Percentiles rank a stretch among this genome's conserved stretches.
Evolutionary conservation across 2,888 invertebrate species (phyloP).

Genomic region (Megalurothrips usitatus): DNA sequence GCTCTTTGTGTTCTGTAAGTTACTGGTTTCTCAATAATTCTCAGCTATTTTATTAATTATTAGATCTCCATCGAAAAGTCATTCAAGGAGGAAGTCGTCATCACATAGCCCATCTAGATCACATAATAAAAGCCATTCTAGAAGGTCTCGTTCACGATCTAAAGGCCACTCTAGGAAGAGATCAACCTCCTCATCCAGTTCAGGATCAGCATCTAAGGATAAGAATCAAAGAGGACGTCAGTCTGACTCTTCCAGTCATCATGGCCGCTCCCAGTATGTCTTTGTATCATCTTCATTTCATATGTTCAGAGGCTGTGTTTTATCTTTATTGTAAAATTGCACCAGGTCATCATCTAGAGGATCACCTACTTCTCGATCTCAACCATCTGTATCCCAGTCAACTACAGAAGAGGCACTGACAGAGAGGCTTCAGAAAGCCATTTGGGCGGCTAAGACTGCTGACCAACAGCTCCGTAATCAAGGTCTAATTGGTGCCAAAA

Average conservation of each 20-base stretch:
- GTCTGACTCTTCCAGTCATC: not conserved
- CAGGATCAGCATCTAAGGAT: not conserved
- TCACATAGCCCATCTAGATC: conserved; percentile 11
- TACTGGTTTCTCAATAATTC: too few relatives aligned
- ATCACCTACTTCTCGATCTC: not conserved
- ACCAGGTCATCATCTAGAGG: not conserved
- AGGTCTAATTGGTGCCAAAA: not conserved
- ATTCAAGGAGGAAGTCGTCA: not conserved
- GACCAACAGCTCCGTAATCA: conserved; percentile 11
- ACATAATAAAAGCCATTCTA: not conserved
- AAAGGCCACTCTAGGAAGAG: not conserved
- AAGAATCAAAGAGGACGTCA: not conserved
- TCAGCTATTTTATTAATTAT: not conserved
- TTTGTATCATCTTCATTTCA: not conserved
- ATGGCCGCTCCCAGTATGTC: not conserved
- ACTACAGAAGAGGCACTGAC: not conserved
- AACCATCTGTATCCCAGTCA: not conserved
- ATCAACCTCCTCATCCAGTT: not conserved
- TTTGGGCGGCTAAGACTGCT: conserved; percentile 11
- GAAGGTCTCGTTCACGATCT: not conserved
- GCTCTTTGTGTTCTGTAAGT: not conserved
- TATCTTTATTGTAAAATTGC: not conserved
- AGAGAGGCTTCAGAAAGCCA: not conserved
- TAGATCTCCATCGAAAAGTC: not conserved
- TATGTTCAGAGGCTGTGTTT: not conserved